Base-by-base conservation (phyloP, 2,888 invertebrate genomes). In the Andricus quercusramuli region DNA sequence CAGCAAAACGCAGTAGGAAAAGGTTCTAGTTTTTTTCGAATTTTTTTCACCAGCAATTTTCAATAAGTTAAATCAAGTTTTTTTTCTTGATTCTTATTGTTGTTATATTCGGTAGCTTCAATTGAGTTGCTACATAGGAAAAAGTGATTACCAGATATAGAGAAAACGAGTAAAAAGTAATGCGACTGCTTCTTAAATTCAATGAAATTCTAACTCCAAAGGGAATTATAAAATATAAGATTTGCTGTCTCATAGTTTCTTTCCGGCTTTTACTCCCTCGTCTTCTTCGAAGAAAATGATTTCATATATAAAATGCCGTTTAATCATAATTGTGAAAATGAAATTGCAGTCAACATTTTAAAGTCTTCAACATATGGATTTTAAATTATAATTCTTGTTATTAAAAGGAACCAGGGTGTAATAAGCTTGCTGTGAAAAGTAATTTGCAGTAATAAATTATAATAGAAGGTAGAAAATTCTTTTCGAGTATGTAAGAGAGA, bases 121-220 rank as follows among this genome's bases (percentile, higher is more conserved):
- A 56, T 56, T 9, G 9, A 56, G n/a, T 56, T n/a, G n/a, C 20
- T n/a, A 2, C 6, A 1, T 1, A n/a, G n/a, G 2, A 56, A 56
- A 56, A 56, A 8, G 51, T 56, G 51, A 56, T n/a, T 56, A 56
- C 51, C n/a, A 56, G n/a, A 56, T 56, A 56, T n/a, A n/a, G 51
- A n/a, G 51, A n/a, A 56, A 56, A 56, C n/a, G 9, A 56, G n/a
- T n/a, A 56, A 56, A 56, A 56, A 56, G 51, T 56, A 56, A 56
- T 56, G 51, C 51, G 20, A 20, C 51, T n/a, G 20, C n/a, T 56
- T 56, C 51, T 56, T 56, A 56, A n/a, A 56, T 56, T n/a, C n/a
- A 56, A 56, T 56, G n/a, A 56, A n/a, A 56, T n/a, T n/a, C 51
- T 56, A 56, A 56, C 51, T 56, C n/a, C n/a, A 56, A n/a, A 56